Conservation (phyloP, 2,113 vertebrate genomes). For the Gavia stellata region DNA sequence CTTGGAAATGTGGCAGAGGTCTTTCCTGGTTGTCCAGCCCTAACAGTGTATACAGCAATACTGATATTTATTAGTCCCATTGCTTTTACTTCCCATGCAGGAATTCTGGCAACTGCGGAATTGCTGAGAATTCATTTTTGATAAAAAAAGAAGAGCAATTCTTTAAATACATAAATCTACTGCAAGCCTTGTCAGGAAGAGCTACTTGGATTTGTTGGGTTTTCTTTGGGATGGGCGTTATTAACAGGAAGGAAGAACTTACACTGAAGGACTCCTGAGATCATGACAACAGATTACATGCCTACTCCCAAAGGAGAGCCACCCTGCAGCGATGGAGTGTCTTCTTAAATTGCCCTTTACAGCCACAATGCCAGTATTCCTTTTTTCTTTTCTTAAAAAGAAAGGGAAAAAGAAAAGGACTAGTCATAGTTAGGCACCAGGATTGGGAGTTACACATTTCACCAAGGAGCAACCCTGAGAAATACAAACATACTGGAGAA, state of each 20-base stretch:
- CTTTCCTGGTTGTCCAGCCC: neutral
- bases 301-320: neutral
- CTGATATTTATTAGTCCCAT: neutral
- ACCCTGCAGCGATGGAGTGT: neutral
- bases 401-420: neutral
- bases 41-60: neutral
- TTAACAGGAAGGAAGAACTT: neutral
- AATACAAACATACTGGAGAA: neutral
- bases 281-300: neutral
- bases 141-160: neutral
- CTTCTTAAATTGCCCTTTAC: neutral
- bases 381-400: neutral
- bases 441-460: neutral
- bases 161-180: neutral
- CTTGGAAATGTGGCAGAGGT: neutral
- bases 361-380: neutral
- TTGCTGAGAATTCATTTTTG: neutral
- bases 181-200: neutral
- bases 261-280: neutral
- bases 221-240: neutral
- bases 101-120: neutral
- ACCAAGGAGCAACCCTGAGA: neutral
- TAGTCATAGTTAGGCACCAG: neutral
- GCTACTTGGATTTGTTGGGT: neutral
- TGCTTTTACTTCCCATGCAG: neutral